Conservation (phyloP, 2,113 vertebrate genomes). For the Rhadina sibilatrix region DNA sequence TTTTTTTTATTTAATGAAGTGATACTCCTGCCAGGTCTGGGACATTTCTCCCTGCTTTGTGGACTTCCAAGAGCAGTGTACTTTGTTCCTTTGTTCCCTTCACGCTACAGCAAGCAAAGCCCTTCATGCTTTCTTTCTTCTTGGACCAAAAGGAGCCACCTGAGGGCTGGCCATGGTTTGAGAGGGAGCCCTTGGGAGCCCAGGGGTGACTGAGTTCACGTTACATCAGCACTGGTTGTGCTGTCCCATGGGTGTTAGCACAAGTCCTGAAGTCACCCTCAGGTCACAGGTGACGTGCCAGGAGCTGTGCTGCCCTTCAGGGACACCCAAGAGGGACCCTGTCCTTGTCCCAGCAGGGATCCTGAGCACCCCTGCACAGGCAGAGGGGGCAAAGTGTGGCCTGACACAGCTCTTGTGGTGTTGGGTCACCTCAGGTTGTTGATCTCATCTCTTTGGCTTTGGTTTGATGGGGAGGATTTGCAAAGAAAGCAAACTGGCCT, state of each 20-base stretch:
- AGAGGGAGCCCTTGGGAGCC: background rate
- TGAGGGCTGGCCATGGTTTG: background rate
- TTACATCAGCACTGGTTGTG: fast-evolving
- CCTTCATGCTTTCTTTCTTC: background rate
- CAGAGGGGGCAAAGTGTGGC: background rate
- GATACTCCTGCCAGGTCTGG: background rate
- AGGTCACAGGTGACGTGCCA: background rate
- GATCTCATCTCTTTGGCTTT: background rate
- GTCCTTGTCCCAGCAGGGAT: background rate
- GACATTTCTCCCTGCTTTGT: background rate
- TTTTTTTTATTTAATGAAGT: background rate
- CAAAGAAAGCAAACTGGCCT: background rate
- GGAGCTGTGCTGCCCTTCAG: background rate
- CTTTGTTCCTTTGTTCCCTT: slow-evolving; percentile 27
- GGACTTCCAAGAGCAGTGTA: background rate
- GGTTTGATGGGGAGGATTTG: background rate
- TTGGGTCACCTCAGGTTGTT: background rate
- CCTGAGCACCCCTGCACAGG: background rate
- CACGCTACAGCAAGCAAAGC: background rate
- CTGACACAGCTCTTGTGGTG: background rate
- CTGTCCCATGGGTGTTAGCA: background rate
- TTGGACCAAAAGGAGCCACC: background rate
- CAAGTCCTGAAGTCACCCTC: background rate
- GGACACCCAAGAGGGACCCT: background rate
- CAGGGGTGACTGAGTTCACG: fast-evolving